Base-by-base conservation (phyloP, 1,140 invertebrate genomes). In the Branchinecta lynchi region DNA sequence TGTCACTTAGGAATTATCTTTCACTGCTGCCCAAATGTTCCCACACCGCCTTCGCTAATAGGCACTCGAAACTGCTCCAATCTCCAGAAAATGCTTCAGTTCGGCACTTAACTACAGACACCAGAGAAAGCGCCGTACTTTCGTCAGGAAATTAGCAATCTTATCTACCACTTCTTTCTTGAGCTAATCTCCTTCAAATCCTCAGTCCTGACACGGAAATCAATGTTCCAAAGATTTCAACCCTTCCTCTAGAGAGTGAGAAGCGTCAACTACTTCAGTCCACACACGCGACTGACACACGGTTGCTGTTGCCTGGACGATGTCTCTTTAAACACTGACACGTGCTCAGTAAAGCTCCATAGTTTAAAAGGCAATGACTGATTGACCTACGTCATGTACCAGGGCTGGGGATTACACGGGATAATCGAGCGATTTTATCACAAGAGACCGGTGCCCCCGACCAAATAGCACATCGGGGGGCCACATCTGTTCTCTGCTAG, bases 281-380 rank as follows among this genome's bases (percentile, higher is more conserved):
- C n/a, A 9, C 9, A 9, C n/a, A 9, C 9, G n/a, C 46, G n/a
- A 51, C 46, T 51, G n/a, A 51, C 46, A 51, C n/a, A n/a, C 46
- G n/a, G n/a, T n/a, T n/a, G n/a, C n/a, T n/a, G n/a, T n/a, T n/a
- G 9, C n/a, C 46, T 9, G 9, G n/a, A 9, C 46, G n/a, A 51
- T n/a, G 46, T 51, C 46, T 51, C 46, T 51, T 51, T 51, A 51
- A 51, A 51, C 46, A 51, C 46, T 51, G 46, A 51, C 46, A 51
- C 46, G 46, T 51, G 46, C 46, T 51, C n/a, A 51, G n/a, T n/a
- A 51, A 51, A 51, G n/a, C 9, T 51, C 46, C 46, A 9, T n/a
- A 9, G n/a, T 51, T n/a, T n/a, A 51, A 9, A n/a, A 51, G 9
- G 9, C 9, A 9, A 9, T 9, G n/a, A 9, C n/a, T n/a, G 9